phyloP scores from a whole-genome alignment of 2,113 vertebrate species.

The Neotoma lepida region DNA sequence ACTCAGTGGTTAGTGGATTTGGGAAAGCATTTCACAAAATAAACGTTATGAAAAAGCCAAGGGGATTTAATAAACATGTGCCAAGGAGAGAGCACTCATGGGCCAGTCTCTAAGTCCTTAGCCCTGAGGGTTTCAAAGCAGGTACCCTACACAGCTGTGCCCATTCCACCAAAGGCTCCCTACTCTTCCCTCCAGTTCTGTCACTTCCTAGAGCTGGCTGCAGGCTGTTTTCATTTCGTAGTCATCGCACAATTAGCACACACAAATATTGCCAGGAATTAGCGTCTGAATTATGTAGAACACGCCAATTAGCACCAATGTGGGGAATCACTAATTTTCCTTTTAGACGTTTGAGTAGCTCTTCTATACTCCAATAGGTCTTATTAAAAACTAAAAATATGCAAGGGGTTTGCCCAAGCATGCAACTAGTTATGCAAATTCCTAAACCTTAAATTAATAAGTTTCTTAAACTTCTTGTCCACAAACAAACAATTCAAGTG shows the following conservation, averaged over 20 bases:
- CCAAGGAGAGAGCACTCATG: neutral
- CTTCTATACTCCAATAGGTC: slow-evolving; percentile 6
- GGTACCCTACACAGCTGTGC: neutral
- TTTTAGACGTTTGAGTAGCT: slow-evolving; percentile 35
- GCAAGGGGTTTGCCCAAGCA: slow-evolving; percentile 44
- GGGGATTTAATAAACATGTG: neutral
- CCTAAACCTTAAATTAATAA: slow-evolving; percentile 1
- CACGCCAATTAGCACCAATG: slow-evolving; percentile 12
- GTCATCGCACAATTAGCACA: neutral
- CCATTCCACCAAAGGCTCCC: neutral
- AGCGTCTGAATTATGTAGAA: slow-evolving; percentile 36
- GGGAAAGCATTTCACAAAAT: slow-evolving; percentile 36
- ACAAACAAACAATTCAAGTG: neutral
- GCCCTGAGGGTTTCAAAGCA: neutral
- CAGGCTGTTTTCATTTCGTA: slow-evolving; percentile 1
- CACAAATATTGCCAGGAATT: slow-evolving; percentile 44
- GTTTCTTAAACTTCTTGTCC: slow-evolving; percentile 33
- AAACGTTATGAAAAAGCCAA: neutral
- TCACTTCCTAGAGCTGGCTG: neutral
- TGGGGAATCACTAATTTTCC: slow-evolving; percentile 42
- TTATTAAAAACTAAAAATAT: slow-evolving; percentile 63
- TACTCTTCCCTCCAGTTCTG: neutral
- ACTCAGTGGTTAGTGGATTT: slow-evolving; percentile 22
- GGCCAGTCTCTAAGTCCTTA: neutral
- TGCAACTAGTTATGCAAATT: slow-evolving; percentile 38